Base-by-base conservation (phyloP, 2,888 invertebrate genomes). In the Prenolepis imparis region DNA sequence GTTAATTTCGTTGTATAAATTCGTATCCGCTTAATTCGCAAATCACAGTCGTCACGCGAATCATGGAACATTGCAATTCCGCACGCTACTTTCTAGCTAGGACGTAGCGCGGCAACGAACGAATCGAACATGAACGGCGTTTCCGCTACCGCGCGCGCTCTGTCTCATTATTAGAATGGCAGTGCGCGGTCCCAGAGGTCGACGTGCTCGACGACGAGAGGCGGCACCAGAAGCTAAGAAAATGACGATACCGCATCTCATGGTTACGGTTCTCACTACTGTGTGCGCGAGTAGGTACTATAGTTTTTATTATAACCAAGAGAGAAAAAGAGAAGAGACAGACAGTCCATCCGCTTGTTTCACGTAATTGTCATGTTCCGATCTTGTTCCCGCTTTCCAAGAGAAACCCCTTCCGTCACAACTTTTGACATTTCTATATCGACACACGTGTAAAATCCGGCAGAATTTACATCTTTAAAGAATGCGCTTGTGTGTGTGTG, bases 311-410 rank as follows among this genome's bases (percentile, higher is more conserved):
- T 18, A 18, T 8, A 59, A 9, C 55, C 0, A 21, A 12, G 12
- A 11, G 18, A 59, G 15, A 11, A 5, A 52, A 0, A 44, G n/a
- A 32, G 41, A 39, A 41, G n/a, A 21, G 63, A n/a, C 28, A 36
- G 0, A 5, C 21, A 67, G 59, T 5, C 21, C 52, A 48, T 48
- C 78, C 24, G 80, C 80, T 68, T 82, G 75, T 59, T 75, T 77
- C 36, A 59, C 36, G 44, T 66, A 66, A 75, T 77, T 75, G 66
- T 66, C 36, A 75, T 28, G 82, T 84, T 77, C 61, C 70, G 82
- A 87, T 85, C 84, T 84, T 78, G 73, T 77, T 83, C 73, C 36
- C 67, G 73, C 21, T 73, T 83, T 77, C 83, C 72, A 44, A 52
- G 83, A 81, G 83, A 81, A 86, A 24, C 39, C 57, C 21, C 48